Evolutionary conservation across 2,797 vertebrate genomes (phyloP), one percentile per base, ranked within the genome.

Genomic region (Notoglanidium macrostoma): DNA sequence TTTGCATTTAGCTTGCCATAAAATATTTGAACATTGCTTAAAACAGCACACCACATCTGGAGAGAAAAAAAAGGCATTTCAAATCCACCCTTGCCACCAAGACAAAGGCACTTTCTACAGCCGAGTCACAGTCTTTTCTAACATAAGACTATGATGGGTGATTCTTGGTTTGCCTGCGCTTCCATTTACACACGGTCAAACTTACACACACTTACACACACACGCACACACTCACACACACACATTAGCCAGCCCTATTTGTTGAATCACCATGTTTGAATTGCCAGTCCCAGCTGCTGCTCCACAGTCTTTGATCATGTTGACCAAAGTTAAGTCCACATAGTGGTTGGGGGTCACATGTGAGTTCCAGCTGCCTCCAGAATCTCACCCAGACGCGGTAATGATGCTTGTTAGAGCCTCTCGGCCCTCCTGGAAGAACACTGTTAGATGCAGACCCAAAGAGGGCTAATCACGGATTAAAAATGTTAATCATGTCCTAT

Each of bases 281-380:
- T 88, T 88, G 88, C 86, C 78, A 74, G 91, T 93, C 89, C 89
- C 92, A 94, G 92, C 92, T 94, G 92, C 82, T 89, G 90, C 83
- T 91, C 86, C 86, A 89, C 55, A 91, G 88, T 84, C 89, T 93
- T 92, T 90, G 92, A 92, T 92, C 91, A 92, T 63, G 35, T 67
- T 70, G 85, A 92, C 87, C 87, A 86, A 86, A 89, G 90, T 89
- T 90, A 89, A 91, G 93, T 91, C 87, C 91, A 85, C 88, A 90
- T 86, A 90, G 89, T 89, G 55, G 90, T 91, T 85, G 86, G 84
- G 84, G 91, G 91, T 92, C 91, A 90, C 85, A 90, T 90, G 87
- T 86, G 65, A 81, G 84, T 68, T 83, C 83, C 88, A 86, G 88
- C 88, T 89, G 89, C 83, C 80, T 77, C 67, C 87, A 84, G 68